Conservation (phyloP, 2,888 invertebrate genomes). For the Campoplex capitator region DNA sequence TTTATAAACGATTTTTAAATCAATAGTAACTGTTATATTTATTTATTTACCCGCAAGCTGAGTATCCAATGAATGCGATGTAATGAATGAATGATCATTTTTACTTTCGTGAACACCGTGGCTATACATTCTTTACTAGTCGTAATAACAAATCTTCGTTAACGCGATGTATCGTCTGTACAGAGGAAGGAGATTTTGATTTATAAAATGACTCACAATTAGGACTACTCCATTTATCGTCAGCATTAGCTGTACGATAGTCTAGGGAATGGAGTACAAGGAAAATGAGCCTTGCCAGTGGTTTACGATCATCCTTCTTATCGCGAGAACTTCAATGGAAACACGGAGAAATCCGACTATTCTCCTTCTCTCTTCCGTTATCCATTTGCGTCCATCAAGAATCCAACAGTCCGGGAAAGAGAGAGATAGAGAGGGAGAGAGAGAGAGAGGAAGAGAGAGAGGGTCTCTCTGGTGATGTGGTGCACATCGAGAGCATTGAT, state of each 20-base stretch:
- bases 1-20: neutral
- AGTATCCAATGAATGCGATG: neutral
- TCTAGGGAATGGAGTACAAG: neutral
- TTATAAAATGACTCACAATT: neutral
- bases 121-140: neutral
- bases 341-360: constrained; percentile 31
- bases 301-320: constrained; percentile 44
- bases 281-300: neutral
- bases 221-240: neutral
- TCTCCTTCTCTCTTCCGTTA: constrained; percentile 29
- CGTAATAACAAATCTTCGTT: neutral
- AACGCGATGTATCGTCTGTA: neutral
- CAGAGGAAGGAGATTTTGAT: neutral
- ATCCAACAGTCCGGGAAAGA: constrained; percentile 8
- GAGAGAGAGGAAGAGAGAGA: neutral
- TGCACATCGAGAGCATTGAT: constrained; percentile 61
- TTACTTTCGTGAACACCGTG: neutral
- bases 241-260: neutral
- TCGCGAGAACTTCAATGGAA: constrained; percentile 29
- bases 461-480: constrained; percentile 27
- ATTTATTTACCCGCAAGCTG: neutral
- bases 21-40: neutral
- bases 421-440: neutral
- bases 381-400: constrained; percentile 26
- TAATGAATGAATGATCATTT: neutral